Evolutionary conservation across 2,113 vertebrate genomes (phyloP), one percentile per base, ranked within the genome.

Genomic region (Nothoprocta perdicaria): DNA sequence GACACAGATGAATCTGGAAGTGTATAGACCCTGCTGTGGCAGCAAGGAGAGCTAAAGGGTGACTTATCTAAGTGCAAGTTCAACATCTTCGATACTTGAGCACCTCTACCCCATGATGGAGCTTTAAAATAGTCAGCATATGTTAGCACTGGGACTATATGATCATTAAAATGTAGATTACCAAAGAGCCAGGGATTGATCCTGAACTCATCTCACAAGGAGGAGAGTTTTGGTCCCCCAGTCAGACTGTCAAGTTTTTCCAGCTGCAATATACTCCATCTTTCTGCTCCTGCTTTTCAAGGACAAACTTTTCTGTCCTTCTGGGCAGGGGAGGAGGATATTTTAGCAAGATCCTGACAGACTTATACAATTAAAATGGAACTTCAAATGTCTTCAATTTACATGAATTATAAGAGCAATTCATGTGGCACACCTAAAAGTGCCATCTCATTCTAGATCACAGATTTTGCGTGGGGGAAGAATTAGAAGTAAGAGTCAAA

Each of bases 1-100:
- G 27, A 71, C 27, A 53, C 0, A 1, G 23, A 11, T 33, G 35
- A 75, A 58, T 5, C 26, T 2, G 2, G 15, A 12, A 84, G 15
- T 13, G 11, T 71, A 21, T 57, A 89, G 29, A 76, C 6, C 27
- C 16, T 69, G 7, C 21, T 65, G 57, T 10, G 31, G 22, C 24
- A 41, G 21, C 2, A 1, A 55, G 74, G 7, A 29, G 31, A 15
- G 12, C 18, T 66, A 52, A 72, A 69, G 35, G 5, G 17, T 52
- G n/a, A 27, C 8, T 4, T 40, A 35, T 5, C 52, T 58, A 40
- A 63, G 18, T 63, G 31, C 2, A 79, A 27, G 58, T 41, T n/a
- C 14, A 79, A 46, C 24, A 4, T 57, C 10, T 4, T 41, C 23
- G 10, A 24, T 0, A 0, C 8, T 83, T 69, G 26, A 13, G 5